Evolutionary conservation across 2,888 invertebrate genomes (phyloP).

Genomic region (Acrocyrtus sp.): DNA sequence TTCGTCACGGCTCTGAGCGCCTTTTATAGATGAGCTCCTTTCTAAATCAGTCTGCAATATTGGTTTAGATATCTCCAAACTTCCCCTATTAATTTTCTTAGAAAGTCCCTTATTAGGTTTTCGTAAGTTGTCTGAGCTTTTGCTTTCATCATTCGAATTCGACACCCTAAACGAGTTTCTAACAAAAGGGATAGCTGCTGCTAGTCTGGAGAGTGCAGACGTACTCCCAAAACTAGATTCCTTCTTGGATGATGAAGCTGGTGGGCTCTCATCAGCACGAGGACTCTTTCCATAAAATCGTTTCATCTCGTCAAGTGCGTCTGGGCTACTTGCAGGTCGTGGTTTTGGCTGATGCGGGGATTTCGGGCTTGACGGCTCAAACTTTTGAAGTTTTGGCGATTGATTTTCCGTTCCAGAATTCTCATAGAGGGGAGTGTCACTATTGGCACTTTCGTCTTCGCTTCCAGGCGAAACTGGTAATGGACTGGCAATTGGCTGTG

Average conservation of each 20-base stretch:
- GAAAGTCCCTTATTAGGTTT: conserved; percentile 31
- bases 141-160: conserved; percentile 12
- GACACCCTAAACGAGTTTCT: conserved; percentile 52
- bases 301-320: conserved; percentile 45
- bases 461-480: conserved; percentile 49
- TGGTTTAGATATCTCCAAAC: conserved; percentile 60
- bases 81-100: conserved; percentile 45
- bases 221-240: conserved; percentile 34
- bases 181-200: conserved; percentile 60
- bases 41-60: conserved; percentile 53
- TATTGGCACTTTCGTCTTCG: conserved; percentile 50
- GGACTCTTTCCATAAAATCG: conserved; percentile 13
- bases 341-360: conserved; percentile 16
- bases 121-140: neutral
- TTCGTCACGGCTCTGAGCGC: conserved; percentile 25
- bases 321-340: conserved; percentile 41
- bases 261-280: neutral
- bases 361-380: conserved; percentile 1
- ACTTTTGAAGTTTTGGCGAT: conserved; percentile 33
- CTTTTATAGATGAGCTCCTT: conserved; percentile 7
- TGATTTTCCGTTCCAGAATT: conserved; percentile 28
- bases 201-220: conserved; percentile 56
- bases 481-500: conserved; percentile 60
- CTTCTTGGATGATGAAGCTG: conserved; percentile 15
- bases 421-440: conserved; percentile 58